phyloP scores from a whole-genome alignment of 2,888 invertebrate genomes.

The Carterocephalus palaemon region DNA sequence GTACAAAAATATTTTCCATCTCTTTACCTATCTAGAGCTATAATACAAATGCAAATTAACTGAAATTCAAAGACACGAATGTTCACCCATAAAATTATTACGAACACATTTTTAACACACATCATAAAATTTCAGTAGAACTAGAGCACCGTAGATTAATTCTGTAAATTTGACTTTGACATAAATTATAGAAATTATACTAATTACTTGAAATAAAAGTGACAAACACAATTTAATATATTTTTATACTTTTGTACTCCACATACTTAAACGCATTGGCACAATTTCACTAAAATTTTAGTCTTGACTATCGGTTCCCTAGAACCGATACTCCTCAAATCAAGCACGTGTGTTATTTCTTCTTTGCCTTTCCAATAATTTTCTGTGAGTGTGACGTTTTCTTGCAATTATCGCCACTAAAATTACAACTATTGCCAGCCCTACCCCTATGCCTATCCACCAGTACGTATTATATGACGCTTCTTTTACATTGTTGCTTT shows the following conservation, averaged over 20 bases:
- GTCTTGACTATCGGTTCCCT: constrained; percentile 59
- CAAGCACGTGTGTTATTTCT: constrained; percentile 68
- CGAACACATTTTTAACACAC: constrained; percentile 29
- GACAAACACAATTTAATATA: constrained; percentile 23
- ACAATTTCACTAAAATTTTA: constrained; percentile 51
- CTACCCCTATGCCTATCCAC: constrained; percentile 74
- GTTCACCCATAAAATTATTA: constrained; percentile 5
- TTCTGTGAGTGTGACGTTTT: constrained; percentile 73
- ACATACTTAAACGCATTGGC: constrained; percentile 49
- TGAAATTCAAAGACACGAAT: constrained; percentile 23
- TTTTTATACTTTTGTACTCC: constrained; percentile 38
- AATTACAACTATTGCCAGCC: constrained; percentile 58
- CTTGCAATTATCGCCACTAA: constrained; percentile 68
- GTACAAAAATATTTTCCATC: constrained; percentile 75
- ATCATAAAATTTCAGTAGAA: constrained; percentile 29
- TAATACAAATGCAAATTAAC: constrained; percentile 36
- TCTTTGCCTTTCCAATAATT: constrained; percentile 68
- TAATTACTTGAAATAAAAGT: constrained; percentile 31
- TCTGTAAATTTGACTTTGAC: constrained; percentile 30
- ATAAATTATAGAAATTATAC: constrained; percentile 27
- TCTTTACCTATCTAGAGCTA: constrained; percentile 51
- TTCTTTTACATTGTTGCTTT: constrained; percentile 50
- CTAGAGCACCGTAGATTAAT: constrained; percentile 35
- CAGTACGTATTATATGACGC: constrained; percentile 70
- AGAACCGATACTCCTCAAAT: constrained; percentile 78